phyloP scores from a whole-genome alignment of 2,113 vertebrate species.

The Ophthalmolycus amberensis region DNA sequence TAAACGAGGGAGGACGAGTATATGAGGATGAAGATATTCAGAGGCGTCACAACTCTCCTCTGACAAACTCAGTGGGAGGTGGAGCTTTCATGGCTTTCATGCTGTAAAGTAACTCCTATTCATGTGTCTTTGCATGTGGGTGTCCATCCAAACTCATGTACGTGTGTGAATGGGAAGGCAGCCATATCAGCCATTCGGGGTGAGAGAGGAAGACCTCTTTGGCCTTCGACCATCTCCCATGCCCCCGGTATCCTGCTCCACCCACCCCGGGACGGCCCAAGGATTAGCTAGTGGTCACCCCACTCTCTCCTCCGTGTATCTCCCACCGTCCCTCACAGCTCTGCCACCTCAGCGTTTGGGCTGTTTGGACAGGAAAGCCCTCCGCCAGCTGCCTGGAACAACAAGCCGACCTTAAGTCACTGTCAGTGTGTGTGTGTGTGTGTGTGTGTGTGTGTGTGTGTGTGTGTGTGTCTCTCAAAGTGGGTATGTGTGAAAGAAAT shows the following conservation, averaged over 20 bases:
- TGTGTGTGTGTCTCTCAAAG: constrained; percentile 33
- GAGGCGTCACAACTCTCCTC: neutral
- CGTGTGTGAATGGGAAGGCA: constrained; percentile 11
- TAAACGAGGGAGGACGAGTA: constrained; percentile 11
- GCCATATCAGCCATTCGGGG: constrained; percentile 11
- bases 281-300: constrained; percentile 71
- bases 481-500: constrained; percentile 12
- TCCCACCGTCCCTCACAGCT: constrained; percentile 64
- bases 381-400: constrained; percentile 77
- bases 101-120: constrained; percentile 25
- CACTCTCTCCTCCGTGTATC: constrained; percentile 52
- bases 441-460: constrained; percentile 11
- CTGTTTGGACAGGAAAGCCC: constrained; percentile 81
- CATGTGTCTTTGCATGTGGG: constrained; percentile 11
- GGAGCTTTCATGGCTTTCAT: neutral
- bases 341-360: constrained; percentile 80
- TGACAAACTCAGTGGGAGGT: constrained; percentile 21
- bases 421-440: constrained; percentile 17
- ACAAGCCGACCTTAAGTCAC: constrained; percentile 71
- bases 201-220: constrained; percentile 58
- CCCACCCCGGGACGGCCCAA: constrained; percentile 7
- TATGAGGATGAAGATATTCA: neutral
- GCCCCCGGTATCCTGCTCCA: constrained; percentile 64
- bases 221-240: constrained; percentile 55
- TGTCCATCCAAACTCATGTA: neutral